These are phyloP conservation scores for Ophthalmotilapia sp. DNA, from an alignment of 2,113 vertebrate species.

Conservation along the genomic window DNA sequence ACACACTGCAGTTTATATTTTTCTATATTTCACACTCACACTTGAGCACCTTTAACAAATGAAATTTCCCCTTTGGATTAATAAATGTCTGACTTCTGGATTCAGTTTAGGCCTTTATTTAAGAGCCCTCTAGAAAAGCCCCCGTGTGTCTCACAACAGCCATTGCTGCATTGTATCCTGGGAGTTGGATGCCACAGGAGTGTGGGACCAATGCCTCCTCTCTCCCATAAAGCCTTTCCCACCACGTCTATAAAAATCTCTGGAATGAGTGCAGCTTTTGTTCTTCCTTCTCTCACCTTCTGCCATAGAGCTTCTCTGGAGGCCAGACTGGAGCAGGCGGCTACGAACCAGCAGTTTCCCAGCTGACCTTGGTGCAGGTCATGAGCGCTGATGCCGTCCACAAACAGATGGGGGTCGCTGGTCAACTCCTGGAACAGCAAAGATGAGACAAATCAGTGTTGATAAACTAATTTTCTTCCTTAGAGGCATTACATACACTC, in stretches of 20 bases:
- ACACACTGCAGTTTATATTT: neutral
- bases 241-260: neutral
- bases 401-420: slow-evolving; percentile 62
- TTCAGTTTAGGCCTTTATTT: neutral
- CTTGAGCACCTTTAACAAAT: neutral
- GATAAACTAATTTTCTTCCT: neutral
- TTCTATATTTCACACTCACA: neutral
- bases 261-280: neutral
- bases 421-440: slow-evolving; percentile 49
- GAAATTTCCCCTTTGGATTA: neutral
- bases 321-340: slow-evolving; percentile 69
- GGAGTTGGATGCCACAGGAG: neutral
- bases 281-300: slow-evolving; percentile 46
- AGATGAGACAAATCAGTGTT: neutral
- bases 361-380: slow-evolving; percentile 70
- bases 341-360: slow-evolving; percentile 74
- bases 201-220: neutral
- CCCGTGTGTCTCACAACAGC: neutral
- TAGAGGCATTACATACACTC: too few species aligned
- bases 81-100: neutral
- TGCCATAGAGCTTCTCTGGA: slow-evolving; percentile 66
- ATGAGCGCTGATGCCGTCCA: slow-evolving; percentile 67
- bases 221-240: neutral
- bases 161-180: fast-evolving
- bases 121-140: neutral